These are phyloP conservation scores for Dascyllus trimaculatus DNA, from an alignment of 2,113 vertebrate genomes.

Conservation along the genomic window DNA sequence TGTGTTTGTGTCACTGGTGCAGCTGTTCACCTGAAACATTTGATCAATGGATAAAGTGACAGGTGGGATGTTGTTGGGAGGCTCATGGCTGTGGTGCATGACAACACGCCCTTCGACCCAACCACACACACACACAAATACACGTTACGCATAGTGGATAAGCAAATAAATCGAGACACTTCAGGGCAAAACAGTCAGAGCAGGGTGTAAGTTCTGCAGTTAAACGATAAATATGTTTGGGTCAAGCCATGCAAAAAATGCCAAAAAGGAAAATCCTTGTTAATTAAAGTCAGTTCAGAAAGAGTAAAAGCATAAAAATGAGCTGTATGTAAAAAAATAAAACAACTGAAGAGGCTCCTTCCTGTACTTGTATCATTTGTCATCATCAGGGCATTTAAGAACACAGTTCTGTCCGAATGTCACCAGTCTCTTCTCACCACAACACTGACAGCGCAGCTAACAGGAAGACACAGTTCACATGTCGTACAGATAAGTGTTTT, in stretches of 20 bases:
- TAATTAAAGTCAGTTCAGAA: background rate
- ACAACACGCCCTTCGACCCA: background rate
- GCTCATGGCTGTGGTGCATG: constrained; percentile 22
- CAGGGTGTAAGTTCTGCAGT: background rate
- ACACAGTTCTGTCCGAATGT: background rate
- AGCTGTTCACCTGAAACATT: constrained; percentile 71
- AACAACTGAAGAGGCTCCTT: constrained; percentile 1
- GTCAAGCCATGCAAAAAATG: background rate
- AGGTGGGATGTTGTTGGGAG: constrained; percentile 50
- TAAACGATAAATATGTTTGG: background rate
- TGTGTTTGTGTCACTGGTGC: constrained; percentile 8
- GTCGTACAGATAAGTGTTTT: constrained; percentile 56
- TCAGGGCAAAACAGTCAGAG: background rate
- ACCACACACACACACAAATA: background rate
- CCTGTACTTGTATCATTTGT: constrained; percentile 12
- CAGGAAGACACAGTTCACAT: constrained; percentile 56
- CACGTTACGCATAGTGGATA: background rate
- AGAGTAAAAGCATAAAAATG: background rate
- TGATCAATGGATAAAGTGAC: constrained; percentile 50
- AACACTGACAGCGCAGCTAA: constrained; percentile 14
- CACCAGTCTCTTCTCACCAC: constrained; percentile 3
- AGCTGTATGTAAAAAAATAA: background rate
- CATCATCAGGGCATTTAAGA: constrained; percentile 1
- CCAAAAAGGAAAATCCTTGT: background rate
- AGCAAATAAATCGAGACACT: constrained; percentile 1